These are phyloP conservation scores for Enteromius argenteus DNA, from an alignment of 2,797 vertebrate species.

Conservation along the genomic window DNA sequence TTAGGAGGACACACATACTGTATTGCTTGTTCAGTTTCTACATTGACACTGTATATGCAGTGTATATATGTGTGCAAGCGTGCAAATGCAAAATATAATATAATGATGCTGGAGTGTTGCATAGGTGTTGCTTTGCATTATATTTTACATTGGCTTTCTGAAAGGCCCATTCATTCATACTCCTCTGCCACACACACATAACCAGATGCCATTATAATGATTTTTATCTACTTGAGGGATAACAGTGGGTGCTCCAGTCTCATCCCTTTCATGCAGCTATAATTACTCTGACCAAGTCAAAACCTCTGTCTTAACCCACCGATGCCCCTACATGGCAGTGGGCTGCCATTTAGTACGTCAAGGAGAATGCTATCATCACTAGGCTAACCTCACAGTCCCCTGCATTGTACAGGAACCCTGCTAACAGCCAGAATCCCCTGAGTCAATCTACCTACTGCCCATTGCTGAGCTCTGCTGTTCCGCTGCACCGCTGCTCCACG, in stretches of 20 bases:
- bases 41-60: background rate
- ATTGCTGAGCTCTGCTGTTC: conserved; percentile 52
- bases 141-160: conserved; percentile 5
- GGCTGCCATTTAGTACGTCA: conserved; percentile 44
- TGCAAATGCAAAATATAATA: background rate
- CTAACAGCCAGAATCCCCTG: conserved; percentile 57
- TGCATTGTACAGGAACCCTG: conserved; percentile 58
- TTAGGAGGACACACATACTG: background rate
- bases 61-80: background rate
- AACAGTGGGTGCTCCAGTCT: conserved; percentile 3
- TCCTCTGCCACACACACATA: background rate
- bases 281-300: conserved; percentile 22
- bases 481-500: conserved; percentile 63
- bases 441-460: conserved; percentile 58
- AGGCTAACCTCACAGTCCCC: conserved; percentile 24
- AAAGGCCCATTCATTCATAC: background rate
- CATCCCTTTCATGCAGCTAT: conserved; percentile 19
- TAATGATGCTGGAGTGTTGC: background rate
- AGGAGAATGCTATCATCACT: conserved; percentile 31
- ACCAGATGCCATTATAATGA: conserved; percentile 22
- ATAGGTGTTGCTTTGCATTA: conserved; percentile 18
- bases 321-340: background rate
- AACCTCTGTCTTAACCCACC: background rate
- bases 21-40: background rate
- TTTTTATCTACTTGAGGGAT: conserved; percentile 35